A percentile compares a stretch with the other conserved stretches of the same genome.
These are phyloP conservation scores for Ginglymostoma cirratum DNA, from an alignment of 2,113 vertebrate species.

Conservation along the genomic window DNA sequence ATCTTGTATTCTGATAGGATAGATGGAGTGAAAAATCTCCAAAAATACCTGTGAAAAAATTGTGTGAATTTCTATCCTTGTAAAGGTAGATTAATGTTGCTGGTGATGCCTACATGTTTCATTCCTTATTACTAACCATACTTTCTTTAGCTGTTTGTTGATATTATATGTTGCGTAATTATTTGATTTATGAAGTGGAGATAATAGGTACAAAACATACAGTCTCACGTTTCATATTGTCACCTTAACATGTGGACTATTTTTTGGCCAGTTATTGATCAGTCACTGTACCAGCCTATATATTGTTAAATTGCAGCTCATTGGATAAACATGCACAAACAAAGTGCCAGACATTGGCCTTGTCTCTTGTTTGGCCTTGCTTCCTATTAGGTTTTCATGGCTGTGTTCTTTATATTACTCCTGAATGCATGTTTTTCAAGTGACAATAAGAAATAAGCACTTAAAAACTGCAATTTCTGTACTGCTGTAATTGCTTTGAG, in stretches of 20 bases:
- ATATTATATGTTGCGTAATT: neutral
- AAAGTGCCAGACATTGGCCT: neutral
- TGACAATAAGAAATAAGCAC: neutral
- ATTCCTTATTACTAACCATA: neutral
- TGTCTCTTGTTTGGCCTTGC: neutral
- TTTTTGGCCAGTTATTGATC: neutral
- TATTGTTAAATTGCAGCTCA: neutral
- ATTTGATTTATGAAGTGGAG: neutral
- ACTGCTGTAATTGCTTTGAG: neutral
- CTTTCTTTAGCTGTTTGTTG: neutral
- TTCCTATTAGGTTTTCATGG: neutral
- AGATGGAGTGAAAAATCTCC: neutral
- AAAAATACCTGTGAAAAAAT: neutral
- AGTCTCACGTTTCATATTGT: neutral
- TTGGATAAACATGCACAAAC: neutral
- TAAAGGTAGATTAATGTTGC: neutral
- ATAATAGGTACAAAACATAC: neutral
- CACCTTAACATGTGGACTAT: neutral
- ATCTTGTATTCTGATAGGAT: neutral
- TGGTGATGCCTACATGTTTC: neutral
- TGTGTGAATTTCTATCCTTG: neutral
- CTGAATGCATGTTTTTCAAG: neutral
- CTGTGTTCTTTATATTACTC: conserved; percentile 1
- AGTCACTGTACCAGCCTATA: neutral
- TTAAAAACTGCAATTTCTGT: conserved; percentile 3